These are phyloP conservation scores for Chloropsis hardwickii DNA, from an alignment of 2,113 vertebrate species.

Conservation along the genomic window DNA sequence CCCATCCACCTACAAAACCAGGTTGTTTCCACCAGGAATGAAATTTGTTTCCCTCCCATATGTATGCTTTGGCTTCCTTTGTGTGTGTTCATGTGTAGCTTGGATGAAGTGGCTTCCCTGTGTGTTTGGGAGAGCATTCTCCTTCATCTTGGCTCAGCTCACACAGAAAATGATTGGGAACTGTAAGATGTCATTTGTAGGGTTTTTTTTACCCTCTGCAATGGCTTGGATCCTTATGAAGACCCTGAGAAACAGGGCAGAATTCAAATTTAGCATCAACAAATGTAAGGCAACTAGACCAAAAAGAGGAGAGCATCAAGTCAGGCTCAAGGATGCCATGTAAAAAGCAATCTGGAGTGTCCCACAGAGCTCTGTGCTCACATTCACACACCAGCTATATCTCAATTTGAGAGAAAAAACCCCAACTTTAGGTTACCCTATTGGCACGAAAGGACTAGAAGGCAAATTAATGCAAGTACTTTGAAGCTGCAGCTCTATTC, in stretches of 20 bases:
- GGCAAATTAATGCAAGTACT: background rate
- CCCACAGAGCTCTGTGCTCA: background rate
- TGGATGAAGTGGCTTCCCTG: background rate
- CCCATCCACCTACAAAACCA: background rate
- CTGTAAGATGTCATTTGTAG: fast-evolving
- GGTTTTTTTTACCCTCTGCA: background rate
- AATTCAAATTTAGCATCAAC: background rate
- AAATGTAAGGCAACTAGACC: background rate
- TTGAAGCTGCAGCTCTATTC: background rate
- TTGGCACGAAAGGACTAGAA: background rate
- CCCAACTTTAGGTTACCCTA: background rate
- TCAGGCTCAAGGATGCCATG: background rate
- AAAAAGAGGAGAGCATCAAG: background rate
- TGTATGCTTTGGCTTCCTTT: background rate
- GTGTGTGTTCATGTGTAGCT: background rate
- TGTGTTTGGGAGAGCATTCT: background rate
- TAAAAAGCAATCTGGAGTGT: background rate
- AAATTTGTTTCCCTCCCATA: background rate
- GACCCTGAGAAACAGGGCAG: background rate
- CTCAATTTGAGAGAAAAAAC: background rate
- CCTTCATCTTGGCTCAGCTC: background rate
- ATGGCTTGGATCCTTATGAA: background rate
- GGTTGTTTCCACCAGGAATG: background rate
- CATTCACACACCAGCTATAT: background rate
- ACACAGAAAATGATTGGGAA: background rate